Evolutionary conservation across 2,888 invertebrate species (phyloP).

Genomic region (Caenorhabditis sp.): DNA sequence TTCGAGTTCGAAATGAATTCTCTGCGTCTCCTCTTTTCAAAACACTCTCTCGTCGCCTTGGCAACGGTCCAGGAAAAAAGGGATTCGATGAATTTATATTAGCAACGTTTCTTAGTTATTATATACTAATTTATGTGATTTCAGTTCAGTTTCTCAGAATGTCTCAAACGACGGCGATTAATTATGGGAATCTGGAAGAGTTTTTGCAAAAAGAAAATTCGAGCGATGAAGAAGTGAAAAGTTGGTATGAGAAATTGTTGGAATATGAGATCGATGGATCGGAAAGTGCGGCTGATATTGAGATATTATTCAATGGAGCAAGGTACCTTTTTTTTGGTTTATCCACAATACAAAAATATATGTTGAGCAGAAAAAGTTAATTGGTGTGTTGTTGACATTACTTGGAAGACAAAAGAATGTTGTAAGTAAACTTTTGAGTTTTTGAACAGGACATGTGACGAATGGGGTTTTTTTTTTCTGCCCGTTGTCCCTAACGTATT

Average conservation of each 20-base stretch:
- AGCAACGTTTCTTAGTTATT: no score
- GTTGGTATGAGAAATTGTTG: slow-evolving; percentile 54
- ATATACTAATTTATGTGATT: no score
- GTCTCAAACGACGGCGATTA: slow-evolving; percentile 31
- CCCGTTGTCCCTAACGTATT: no score
- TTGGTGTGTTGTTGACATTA: no score
- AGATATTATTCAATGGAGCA: slow-evolving; percentile 53
- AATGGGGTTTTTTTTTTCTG: no score
- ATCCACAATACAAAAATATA: no score
- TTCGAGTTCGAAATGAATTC: not conserved
- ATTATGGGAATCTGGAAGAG: slow-evolving; percentile 32
- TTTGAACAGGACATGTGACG: no score
- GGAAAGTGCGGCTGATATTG: slow-evolving; percentile 48
- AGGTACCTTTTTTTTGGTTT: not conserved
- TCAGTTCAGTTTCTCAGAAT: no score
- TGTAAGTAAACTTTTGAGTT: no score
- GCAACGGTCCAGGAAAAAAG: slow-evolving; percentile 12
- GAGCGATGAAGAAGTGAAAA: slow-evolving; percentile 49
- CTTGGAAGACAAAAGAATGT: no score
- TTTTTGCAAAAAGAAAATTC: slow-evolving; percentile 28
- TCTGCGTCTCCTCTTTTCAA: not conserved
- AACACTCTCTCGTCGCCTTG: slow-evolving; percentile 12
- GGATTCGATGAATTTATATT: no score
- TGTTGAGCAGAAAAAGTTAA: no score
- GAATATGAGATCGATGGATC: slow-evolving; percentile 61